Base-by-base conservation (phyloP, 35 echinoderm and acorn worm genomes). In the Heliocidaris erythrogramma region DNA sequence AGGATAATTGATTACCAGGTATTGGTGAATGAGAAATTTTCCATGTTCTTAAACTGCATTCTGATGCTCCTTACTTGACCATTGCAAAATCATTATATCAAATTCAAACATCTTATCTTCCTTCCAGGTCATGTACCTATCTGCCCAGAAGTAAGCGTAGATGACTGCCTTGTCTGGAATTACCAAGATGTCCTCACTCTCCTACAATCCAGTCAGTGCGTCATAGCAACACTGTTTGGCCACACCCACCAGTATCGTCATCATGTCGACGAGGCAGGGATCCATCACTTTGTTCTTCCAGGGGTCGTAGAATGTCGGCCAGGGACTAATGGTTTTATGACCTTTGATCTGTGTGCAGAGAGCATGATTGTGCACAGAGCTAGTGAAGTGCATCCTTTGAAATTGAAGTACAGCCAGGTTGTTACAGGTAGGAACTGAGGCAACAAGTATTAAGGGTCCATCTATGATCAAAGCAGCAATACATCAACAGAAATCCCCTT, bases 111-210 rank as follows among this genome's bases (percentile, higher is more conserved):
- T 93, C n/a, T n/a, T 96, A 31, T 59, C 69, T 16, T 47, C 30
- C 86, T 95, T 97, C 27, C 96, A 99, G 98, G 94, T 49, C 98
- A 99, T 94, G 89, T 95, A n/a, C 95, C 98, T 30, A 59, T 99
- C 71, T 78, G 49, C 48, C 94, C 92, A 18, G 48, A 86, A 12
- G 88, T 88, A 49, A 84, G 30, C 7, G 48, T 86, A 32, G 31
- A 59, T 3, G 47, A 89, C 6, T 96, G 96, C 85, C 96, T 99
- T 0, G 86, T 95, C 2, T 99, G 98, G 98, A 96, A 99, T 91
- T 95, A 97, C 93, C 48, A 97, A 48, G 94, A 97, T 29, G 95
- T 97, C 16, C 93, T 97, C 5, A 69, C 89, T 27, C 12, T 96
- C 56, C 48, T 99, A 2, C 95, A 96, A 30, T 14, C 95, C 52